Conservation (phyloP, 2,888 invertebrate genomes). For the Euplagia quadripunctaria region DNA sequence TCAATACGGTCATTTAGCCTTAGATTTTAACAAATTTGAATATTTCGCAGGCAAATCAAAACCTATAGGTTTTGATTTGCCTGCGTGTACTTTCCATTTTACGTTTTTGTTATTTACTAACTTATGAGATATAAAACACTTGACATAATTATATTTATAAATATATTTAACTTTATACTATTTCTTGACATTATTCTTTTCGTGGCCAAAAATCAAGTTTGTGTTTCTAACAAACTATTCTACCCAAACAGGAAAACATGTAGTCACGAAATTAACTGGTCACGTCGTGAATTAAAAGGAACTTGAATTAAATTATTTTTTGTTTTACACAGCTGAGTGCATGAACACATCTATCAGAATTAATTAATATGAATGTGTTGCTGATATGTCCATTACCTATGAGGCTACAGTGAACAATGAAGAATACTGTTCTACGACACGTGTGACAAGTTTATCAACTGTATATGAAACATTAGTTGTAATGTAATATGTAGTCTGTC, state of each 20-base stretch:
- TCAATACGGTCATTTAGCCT: too few relatives aligned
- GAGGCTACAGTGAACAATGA: slow-evolving; percentile 10
- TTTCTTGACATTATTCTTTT: too few relatives aligned
- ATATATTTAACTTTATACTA: too few relatives aligned
- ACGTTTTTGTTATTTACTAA: too few relatives aligned
- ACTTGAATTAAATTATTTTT: slow-evolving; percentile 11
- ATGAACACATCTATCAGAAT: slow-evolving; percentile 6
- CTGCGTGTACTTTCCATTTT: too few relatives aligned
- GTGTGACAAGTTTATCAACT: not conserved
- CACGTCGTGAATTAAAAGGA: not conserved
- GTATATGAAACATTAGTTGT: not conserved
- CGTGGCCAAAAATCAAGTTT: too few relatives aligned
- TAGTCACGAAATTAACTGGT: not conserved
- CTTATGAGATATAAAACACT: too few relatives aligned
- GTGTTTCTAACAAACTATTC: not conserved
- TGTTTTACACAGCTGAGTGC: slow-evolving; percentile 7
- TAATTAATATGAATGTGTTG: slow-evolving; percentile 20
- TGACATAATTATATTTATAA: too few relatives aligned
- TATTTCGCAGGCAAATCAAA: too few relatives aligned
- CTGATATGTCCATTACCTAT: slow-evolving; percentile 19
- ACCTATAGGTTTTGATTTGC: too few relatives aligned
- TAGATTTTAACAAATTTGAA: too few relatives aligned
- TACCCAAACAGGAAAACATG: not conserved
- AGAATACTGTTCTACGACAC: not conserved
- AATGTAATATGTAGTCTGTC: not conserved